Conservation (phyloP, 2,888 invertebrate species). For the Agriopis aurantiaria region DNA sequence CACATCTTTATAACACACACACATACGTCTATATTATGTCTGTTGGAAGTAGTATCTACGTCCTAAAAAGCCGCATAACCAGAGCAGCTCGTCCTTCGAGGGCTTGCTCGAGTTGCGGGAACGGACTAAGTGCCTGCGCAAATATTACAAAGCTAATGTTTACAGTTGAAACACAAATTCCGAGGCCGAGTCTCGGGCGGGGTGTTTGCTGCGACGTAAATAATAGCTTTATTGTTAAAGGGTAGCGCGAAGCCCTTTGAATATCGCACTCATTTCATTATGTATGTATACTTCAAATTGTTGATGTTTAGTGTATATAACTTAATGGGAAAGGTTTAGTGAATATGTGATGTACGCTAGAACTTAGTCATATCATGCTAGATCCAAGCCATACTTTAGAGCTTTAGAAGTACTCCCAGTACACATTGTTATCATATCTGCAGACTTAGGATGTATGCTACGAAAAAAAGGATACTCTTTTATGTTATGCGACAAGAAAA, state of each 20-base stretch:
- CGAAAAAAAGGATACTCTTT: no score
- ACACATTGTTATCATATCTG: no score
- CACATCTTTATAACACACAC: no score
- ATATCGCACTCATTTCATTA: not conserved
- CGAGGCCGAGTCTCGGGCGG: conserved; percentile 4
- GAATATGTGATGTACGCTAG: no score
- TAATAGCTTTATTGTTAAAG: conserved; percentile 28
- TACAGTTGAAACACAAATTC: conserved; percentile 22
- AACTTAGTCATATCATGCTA: no score
- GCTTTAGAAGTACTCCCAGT: no score
- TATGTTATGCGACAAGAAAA: no score
- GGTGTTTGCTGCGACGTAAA: conserved; percentile 15
- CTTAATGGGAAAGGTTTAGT: not conserved
- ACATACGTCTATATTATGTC: no score
- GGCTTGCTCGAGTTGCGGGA: not conserved
- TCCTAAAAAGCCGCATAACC: not conserved
- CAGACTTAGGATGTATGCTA: no score
- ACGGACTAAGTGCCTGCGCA: conserved; percentile 18
- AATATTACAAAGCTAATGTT: conserved; percentile 28
- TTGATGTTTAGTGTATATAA: not conserved
- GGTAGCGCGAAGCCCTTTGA: conserved; percentile 7
- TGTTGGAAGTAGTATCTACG: not conserved
- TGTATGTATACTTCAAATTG: not conserved
- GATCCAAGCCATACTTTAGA: no score
- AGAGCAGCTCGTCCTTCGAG: not conserved